These are phyloP conservation scores for Petrocephalus microphthalmus DNA, from an alignment of 2,113 vertebrate species.

Conservation along the genomic window DNA sequence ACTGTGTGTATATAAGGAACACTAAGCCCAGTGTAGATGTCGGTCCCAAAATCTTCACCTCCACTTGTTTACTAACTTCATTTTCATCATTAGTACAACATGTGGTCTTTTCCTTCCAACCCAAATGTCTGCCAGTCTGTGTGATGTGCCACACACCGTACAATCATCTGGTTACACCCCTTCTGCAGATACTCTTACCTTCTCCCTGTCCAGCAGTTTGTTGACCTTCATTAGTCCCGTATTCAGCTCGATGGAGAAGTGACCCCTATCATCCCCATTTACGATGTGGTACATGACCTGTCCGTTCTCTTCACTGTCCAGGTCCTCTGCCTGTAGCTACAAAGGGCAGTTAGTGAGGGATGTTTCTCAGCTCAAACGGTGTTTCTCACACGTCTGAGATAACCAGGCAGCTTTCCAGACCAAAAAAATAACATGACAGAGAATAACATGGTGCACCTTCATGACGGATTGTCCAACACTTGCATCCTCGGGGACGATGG, in stretches of 20 bases:
- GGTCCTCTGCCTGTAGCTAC: conserved; percentile 86
- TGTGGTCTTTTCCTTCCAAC: not conserved
- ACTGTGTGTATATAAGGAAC: not conserved
- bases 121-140: not conserved
- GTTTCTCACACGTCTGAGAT: not conserved
- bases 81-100: not conserved
- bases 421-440: not conserved
- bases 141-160: no score
- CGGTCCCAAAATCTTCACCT: not conserved
- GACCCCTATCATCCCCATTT: conserved; percentile 78
- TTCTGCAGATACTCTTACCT: conserved; percentile 59
- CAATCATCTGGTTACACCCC: not conserved
- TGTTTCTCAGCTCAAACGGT: not conserved
- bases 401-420: not conserved
- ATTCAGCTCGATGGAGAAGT: conserved; percentile 83
- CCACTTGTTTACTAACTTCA: not conserved
- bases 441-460: conserved; percentile 58
- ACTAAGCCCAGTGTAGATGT: not conserved
- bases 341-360: not conserved
- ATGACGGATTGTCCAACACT: conserved; percentile 74
- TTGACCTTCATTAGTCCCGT: conserved; percentile 86
- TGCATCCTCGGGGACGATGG: conserved; percentile 84
- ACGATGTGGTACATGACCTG: conserved; percentile 85
- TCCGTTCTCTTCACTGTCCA: conserved; percentile 85
- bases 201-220: conserved; percentile 87